Conservation (phyloP, 2,797 vertebrate genomes). For the Myotis findleyi region DNA sequence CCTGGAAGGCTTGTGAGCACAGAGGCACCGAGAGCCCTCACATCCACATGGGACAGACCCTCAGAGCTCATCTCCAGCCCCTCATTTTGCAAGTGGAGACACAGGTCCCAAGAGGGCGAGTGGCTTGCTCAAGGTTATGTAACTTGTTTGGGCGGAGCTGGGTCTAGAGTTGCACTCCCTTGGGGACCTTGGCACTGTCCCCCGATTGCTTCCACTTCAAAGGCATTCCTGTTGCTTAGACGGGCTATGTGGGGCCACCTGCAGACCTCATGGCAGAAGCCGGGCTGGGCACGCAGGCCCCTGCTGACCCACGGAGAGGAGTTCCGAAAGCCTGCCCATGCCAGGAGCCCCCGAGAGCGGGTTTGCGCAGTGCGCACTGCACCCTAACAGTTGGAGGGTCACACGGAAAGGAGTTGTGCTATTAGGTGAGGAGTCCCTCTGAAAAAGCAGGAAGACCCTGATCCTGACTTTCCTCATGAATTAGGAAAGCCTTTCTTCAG, state of each 20-base stretch:
- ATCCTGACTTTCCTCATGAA: not conserved
- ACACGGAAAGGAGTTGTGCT: not conserved
- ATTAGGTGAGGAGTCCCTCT: not conserved
- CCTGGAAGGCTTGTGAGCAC: not conserved
- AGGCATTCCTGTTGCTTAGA: not conserved
- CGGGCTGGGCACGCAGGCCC: not conserved
- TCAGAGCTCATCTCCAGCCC: not conserved
- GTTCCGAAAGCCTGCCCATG: not conserved
- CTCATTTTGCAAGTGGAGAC: not conserved
- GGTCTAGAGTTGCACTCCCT: constrained; percentile 3
- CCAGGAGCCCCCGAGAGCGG: not conserved
- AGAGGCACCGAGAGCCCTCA: not conserved
- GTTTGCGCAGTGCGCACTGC: not conserved
- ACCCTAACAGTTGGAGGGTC: not conserved
- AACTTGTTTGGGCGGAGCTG: constrained; percentile 27
- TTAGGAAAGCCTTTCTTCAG: constrained; percentile 14
- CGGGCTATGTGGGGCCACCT: not conserved
- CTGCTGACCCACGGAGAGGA: not conserved
- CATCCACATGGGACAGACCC: not conserved
- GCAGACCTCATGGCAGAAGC: not conserved
- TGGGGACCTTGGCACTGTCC: not conserved
- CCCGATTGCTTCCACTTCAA: not conserved
- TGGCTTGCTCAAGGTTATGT: constrained; percentile 19
- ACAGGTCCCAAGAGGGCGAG: not conserved
- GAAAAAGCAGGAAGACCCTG: not conserved